phyloP scores from a whole-genome alignment of 2,797 vertebrate species.

The Diglossa cyanea region DNA sequence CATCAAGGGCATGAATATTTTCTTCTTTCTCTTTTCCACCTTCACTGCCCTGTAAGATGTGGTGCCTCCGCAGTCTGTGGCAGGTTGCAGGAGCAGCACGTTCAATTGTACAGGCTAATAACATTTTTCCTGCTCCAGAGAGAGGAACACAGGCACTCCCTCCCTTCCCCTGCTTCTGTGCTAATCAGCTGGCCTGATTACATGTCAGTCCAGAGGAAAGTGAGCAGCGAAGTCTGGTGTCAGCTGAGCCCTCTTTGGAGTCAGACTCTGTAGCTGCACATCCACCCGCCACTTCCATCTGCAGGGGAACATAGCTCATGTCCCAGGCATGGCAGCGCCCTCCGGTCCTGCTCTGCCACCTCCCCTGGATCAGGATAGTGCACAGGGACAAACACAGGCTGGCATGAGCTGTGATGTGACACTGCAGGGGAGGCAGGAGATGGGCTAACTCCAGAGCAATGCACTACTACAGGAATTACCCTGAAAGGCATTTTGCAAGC shows the following conservation, averaged over 20 bases:
- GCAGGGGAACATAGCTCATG: rapidly evolving
- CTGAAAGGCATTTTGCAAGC: neutral
- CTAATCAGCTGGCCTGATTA: neutral
- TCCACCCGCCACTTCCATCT: neutral
- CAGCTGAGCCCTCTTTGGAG: neutral
- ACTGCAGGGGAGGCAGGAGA: neutral
- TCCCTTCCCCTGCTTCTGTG: neutral
- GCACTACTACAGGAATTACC: neutral
- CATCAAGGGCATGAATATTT: neutral
- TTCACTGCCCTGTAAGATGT: neutral
- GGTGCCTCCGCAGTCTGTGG: rapidly evolving
- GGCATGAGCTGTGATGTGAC: neutral
- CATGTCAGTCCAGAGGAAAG: neutral
- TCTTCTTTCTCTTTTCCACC: neutral
- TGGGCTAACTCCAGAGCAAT: neutral
- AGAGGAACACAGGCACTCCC: neutral
- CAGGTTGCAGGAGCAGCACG: neutral
- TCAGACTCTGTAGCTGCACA: neutral
- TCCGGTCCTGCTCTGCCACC: neutral
- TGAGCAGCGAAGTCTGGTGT: neutral
- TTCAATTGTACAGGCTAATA: neutral
- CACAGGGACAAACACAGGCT: neutral
- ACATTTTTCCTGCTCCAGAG: neutral
- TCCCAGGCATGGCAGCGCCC: neutral
- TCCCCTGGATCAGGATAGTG: neutral